A percentile compares a stretch with the other conserved stretches of the same genome.
Conservation (phyloP, 2,113 vertebrate species). For the Leucopsar rothschildi region DNA sequence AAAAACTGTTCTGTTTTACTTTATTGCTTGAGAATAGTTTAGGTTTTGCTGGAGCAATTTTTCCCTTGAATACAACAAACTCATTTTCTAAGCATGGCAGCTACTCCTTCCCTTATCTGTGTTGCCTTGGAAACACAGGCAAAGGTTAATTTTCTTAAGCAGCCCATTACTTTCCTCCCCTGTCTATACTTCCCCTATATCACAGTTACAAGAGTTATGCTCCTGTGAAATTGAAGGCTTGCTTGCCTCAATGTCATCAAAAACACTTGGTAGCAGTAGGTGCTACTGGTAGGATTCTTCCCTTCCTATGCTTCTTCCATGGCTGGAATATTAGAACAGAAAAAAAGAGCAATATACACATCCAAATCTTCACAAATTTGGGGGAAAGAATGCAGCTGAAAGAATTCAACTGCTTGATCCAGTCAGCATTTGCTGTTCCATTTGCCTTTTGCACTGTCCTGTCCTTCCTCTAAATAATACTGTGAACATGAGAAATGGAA, state of each 20-base stretch:
- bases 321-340: neutral
- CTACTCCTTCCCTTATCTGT: neutral
- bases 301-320: neutral
- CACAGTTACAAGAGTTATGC: neutral
- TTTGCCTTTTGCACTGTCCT: neutral
- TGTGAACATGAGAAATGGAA: neutral
- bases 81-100: neutral
- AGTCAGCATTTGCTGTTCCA: neutral
- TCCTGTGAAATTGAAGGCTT: neutral
- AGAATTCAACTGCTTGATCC: neutral
- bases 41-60: neutral
- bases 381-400: neutral
- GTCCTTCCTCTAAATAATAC: neutral
- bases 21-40: neutral
- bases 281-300: neutral
- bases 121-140: constrained; percentile 21
- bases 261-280: neutral
- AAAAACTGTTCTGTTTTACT: neutral
- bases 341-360: neutral
- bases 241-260: neutral
- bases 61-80: neutral
- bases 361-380: neutral
- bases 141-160: constrained; percentile 26
- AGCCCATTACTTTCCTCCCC: neutral
- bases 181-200: neutral